Conservation (phyloP, 2,113 vertebrate genomes). For the Papio anubis region DNA sequence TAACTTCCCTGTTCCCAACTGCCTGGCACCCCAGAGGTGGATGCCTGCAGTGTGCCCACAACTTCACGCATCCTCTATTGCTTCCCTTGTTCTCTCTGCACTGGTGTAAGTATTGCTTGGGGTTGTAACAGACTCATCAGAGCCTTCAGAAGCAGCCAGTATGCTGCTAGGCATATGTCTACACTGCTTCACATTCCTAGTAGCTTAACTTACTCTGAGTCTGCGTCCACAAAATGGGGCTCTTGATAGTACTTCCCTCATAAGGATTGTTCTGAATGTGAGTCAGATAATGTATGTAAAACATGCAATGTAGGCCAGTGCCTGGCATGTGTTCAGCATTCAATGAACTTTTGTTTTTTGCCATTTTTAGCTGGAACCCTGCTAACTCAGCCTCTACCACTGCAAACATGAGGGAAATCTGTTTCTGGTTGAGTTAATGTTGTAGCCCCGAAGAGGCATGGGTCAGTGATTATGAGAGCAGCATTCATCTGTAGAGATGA, state of each 20-base stretch:
- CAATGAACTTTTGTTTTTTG: background rate
- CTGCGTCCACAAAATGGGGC: background rate
- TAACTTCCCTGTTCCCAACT: background rate
- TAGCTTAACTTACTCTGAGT: background rate
- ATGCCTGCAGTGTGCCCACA: rapidly evolving
- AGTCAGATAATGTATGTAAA: background rate
- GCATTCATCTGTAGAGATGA: background rate
- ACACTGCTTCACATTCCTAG: background rate
- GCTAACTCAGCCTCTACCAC: background rate
- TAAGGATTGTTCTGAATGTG: background rate
- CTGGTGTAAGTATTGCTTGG: background rate
- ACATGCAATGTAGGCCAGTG: background rate
- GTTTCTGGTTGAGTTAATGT: constrained; percentile 2
- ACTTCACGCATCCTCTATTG: background rate
- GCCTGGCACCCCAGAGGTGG: too few relatives aligned
- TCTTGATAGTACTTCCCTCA: background rate
- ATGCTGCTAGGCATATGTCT: background rate
- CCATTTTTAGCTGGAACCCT: background rate
- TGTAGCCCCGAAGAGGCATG: background rate
- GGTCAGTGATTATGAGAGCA: constrained; percentile 21
- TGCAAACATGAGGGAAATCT: background rate
- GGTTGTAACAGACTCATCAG: background rate
- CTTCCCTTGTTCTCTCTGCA: background rate
- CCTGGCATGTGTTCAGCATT: background rate
- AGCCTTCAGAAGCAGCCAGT: background rate